Conservation (phyloP, 2,113 vertebrate genomes). For the Cyprinodon brontotheroides region DNA sequence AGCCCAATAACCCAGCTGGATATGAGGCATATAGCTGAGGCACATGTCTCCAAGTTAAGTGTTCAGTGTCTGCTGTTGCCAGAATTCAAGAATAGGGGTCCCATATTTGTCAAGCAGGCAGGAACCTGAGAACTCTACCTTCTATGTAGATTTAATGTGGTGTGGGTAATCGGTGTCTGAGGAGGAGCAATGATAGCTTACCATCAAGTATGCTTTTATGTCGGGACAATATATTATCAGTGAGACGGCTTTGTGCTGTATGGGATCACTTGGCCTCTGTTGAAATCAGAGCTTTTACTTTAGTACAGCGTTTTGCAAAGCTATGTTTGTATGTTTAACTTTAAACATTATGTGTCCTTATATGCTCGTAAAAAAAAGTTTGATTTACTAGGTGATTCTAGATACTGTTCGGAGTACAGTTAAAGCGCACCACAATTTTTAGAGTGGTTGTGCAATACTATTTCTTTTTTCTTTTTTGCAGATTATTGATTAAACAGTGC, state of each 20-base stretch:
- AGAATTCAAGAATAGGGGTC: conserved; percentile 41
- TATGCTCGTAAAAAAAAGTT: too few relatives aligned
- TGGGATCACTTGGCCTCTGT: conserved; percentile 18
- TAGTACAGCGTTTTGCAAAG: neutral
- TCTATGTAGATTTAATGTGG: conserved; percentile 51
- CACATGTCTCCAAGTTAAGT: conserved; percentile 52
- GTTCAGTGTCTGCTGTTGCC: conserved; percentile 60
- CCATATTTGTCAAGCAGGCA: conserved; percentile 30
- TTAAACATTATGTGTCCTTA: neutral
- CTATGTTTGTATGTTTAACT: neutral
- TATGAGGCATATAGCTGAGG: conserved; percentile 41
- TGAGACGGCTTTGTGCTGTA: conserved; percentile 16
- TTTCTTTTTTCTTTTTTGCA: neutral
- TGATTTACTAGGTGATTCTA: too few relatives aligned
- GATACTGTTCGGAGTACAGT: neutral
- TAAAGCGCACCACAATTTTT: neutral
- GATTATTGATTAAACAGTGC: neutral
- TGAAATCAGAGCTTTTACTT: conserved; percentile 1
- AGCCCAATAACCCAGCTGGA: conserved; percentile 53
- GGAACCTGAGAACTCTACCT: conserved; percentile 44
- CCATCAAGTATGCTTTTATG: conserved; percentile 27
- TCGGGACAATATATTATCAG: conserved; percentile 19
- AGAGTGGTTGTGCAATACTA: neutral
- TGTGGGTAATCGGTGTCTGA: conserved; percentile 27
- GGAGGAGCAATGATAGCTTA: neutral